phyloP scores from a whole-genome alignment of 2,797 vertebrate species.

The Leucoraja ocellata region DNA sequence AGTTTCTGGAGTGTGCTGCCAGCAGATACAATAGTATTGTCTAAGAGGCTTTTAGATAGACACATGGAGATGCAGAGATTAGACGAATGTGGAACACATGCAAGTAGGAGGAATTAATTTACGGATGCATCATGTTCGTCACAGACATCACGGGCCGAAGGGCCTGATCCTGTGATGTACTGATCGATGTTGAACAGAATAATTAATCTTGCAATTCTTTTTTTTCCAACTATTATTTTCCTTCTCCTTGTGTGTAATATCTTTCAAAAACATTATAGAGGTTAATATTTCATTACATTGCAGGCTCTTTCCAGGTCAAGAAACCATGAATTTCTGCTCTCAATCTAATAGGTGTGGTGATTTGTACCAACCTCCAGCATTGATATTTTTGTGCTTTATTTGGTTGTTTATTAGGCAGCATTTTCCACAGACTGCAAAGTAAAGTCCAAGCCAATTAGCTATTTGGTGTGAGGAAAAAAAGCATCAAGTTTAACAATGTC shows the following conservation, averaged over 20 bases:
- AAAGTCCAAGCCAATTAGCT: background rate
- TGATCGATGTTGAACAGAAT: background rate
- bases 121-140: no score
- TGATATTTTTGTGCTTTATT: background rate
- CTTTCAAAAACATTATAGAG: background rate
- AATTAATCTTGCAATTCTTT: constrained; percentile 10
- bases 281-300: no score
- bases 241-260: background rate
- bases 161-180: no score
- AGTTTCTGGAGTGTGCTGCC: no score
- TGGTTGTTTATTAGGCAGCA: background rate
- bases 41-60: no score
- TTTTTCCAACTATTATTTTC: background rate
- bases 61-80: no score
- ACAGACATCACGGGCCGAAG: no score
- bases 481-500: background rate
- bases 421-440: background rate
- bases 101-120: no score
- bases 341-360: background rate
- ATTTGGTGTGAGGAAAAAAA: background rate
- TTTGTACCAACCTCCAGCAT: background rate
- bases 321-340: no score
- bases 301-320: no score
- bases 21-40: no score
- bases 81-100: no score